These are phyloP conservation scores for Channa argus DNA, from an alignment of 2,113 vertebrate genomes.

Conservation along the genomic window DNA sequence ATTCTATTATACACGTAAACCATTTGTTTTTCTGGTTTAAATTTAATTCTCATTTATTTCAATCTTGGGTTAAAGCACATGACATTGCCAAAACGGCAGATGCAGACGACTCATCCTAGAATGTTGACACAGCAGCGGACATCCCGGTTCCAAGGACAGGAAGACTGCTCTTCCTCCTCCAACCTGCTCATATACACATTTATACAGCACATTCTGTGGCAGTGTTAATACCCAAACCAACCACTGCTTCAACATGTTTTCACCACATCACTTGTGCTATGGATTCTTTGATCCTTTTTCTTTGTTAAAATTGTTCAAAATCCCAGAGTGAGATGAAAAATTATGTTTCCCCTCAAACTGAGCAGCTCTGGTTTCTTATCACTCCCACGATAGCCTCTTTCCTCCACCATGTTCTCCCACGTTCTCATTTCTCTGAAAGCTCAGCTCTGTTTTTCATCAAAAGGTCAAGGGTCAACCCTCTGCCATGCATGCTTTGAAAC, in stretches of 20 bases:
- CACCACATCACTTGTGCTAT: neutral
- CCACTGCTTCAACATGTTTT: neutral
- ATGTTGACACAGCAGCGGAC: slow-evolving; percentile 74
- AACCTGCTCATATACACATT: slow-evolving; percentile 48
- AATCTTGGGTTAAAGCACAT: slow-evolving; percentile 39
- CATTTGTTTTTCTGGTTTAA: too few species aligned
- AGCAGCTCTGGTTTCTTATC: slow-evolving; percentile 74
- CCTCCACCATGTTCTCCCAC: slow-evolving; percentile 47
- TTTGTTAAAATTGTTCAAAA: slow-evolving; percentile 24
- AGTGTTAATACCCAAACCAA: slow-evolving; percentile 48
- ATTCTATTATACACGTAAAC: neutral
- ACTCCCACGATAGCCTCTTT: slow-evolving; percentile 56
- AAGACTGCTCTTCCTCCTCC: slow-evolving; percentile 79
- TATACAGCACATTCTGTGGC: slow-evolving; percentile 46
- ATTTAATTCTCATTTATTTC: slow-evolving; percentile 2
- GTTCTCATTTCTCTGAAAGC: slow-evolving; percentile 69
- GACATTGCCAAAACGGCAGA: slow-evolving; percentile 43
- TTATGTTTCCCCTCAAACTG: slow-evolving; percentile 75
- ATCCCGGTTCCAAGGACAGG: slow-evolving; percentile 84
- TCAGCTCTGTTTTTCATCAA: slow-evolving; percentile 76
- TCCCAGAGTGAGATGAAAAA: slow-evolving; percentile 42
- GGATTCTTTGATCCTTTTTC: slow-evolving; percentile 44
- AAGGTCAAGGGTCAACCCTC: slow-evolving; percentile 59
- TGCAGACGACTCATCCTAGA: slow-evolving; percentile 56
- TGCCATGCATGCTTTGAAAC: slow-evolving; percentile 32